phyloP scores from a whole-genome alignment of 2,797 vertebrate genomes.

The Sebastes reedi region DNA sequence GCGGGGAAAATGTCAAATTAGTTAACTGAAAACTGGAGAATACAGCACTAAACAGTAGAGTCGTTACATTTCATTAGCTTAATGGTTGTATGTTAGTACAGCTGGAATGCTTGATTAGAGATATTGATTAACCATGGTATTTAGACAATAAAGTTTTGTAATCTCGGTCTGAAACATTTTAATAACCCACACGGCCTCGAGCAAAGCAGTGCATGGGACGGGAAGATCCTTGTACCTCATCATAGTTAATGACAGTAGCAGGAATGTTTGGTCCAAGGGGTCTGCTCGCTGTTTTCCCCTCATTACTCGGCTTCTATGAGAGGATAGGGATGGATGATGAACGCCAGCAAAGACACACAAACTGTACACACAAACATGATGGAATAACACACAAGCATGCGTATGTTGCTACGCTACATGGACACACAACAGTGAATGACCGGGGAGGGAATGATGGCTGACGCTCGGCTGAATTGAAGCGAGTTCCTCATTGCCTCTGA shows the following conservation, averaged over 20 bases:
- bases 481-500: not conserved
- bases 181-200: constrained; percentile 50
- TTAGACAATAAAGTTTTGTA: constrained; percentile 5
- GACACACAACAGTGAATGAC: constrained; percentile 28
- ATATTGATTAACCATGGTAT: constrained; percentile 29
- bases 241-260: constrained; percentile 84
- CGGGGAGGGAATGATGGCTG: constrained; percentile 4
- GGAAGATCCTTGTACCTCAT: constrained; percentile 81
- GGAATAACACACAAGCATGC: constrained; percentile 51
- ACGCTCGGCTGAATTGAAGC: not conserved
- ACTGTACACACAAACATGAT: constrained; percentile 57
- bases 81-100: constrained; percentile 53
- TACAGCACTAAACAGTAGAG: not conserved
- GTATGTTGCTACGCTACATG: constrained; percentile 18
- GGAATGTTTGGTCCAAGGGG: constrained; percentile 83
- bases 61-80: constrained; percentile 4
- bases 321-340: constrained; percentile 80
- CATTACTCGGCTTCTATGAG: constrained; percentile 80
- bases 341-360: constrained; percentile 59
- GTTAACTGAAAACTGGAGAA: not conserved
- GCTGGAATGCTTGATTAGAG: constrained; percentile 48
- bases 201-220: constrained; percentile 69
- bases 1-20: not conserved
- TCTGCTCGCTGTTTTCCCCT: constrained; percentile 82
- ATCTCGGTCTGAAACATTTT: constrained; percentile 8